Conservation (phyloP, 1,140 invertebrate species). For the Cydia strobilella region DNA sequence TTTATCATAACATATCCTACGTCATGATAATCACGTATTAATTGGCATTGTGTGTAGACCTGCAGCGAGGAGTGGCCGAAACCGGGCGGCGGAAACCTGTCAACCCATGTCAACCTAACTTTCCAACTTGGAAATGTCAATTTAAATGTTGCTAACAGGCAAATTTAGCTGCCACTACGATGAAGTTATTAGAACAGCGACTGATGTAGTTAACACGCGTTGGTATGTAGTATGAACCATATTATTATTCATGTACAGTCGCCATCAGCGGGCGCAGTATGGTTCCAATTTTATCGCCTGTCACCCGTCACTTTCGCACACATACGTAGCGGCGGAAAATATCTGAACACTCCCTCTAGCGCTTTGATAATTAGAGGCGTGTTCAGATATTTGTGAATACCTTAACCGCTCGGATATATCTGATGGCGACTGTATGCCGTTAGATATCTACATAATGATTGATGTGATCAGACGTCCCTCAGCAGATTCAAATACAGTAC, state of each 20-base stretch:
- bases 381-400: too few relatives aligned
- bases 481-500: too few relatives aligned
- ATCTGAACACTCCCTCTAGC: not conserved
- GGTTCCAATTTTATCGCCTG: too few relatives aligned
- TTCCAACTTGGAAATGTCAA: slow-evolving; percentile 30
- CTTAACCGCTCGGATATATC: too few relatives aligned
- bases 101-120: slow-evolving; percentile 28
- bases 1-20: slow-evolving; percentile 11
- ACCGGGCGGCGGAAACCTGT: slow-evolving; percentile 13
- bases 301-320: too few relatives aligned
- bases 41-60: slow-evolving; percentile 12
- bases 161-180: slow-evolving; percentile 24
- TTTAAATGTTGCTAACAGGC: slow-evolving; percentile 31
- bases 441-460: too few relatives aligned
- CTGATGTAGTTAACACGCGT: not conserved
- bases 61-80: not conserved
- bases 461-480: too few relatives aligned
- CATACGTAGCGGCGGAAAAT: too few relatives aligned
- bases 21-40: slow-evolving; percentile 25
- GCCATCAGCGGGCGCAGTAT: too few relatives aligned
- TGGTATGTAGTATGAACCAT: not conserved
- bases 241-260: not conserved
- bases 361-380: too few relatives aligned
- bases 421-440: too few relatives aligned
- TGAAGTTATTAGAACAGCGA: slow-evolving; percentile 22